Percentiles rank a stretch among this genome's conserved stretches.
Evolutionary conservation across 2,888 invertebrate species (phyloP).

Genomic region (Cantharis lateralis): DNA sequence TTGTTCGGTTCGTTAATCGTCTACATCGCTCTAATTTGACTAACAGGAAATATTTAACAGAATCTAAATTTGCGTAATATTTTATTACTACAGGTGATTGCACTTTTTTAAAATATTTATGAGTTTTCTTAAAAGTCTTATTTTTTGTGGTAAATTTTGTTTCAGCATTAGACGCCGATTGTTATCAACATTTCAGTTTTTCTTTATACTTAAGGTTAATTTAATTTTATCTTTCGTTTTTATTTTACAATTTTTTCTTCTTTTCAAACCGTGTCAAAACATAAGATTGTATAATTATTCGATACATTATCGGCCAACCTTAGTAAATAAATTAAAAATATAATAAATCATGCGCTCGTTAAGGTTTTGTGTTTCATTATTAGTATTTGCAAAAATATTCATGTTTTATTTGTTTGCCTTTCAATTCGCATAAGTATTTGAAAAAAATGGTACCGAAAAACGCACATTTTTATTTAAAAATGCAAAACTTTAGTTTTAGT

Average conservation of each 20-base stretch:
- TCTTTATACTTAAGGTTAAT: neutral
- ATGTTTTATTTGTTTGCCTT: neutral
- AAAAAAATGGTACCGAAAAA: neutral
- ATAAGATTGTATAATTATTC: neutral
- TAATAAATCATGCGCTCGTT: neutral
- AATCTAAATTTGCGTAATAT: neutral
- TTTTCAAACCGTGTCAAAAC: neutral
- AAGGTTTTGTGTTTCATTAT: neutral
- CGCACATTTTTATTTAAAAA: neutral
- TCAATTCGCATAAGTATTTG: neutral
- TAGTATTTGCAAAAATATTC: neutral
- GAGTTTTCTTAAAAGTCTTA: neutral
- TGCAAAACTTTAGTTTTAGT: too few relatives aligned
- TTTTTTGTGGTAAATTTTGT: neutral
- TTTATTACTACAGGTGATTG: neutral
- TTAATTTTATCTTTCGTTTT: neutral
- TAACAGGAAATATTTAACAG: constrained; percentile 1
- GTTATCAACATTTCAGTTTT: neutral
- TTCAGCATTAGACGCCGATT: neutral
- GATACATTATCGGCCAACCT: neutral
- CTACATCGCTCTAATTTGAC: neutral
- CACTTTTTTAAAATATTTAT: constrained; percentile 4
- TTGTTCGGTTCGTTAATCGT: constrained; percentile 11
- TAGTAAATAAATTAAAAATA: neutral
- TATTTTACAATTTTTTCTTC: neutral